A percentile compares a stretch with the other conserved stretches of the same genome.
phyloP scores from a whole-genome alignment of 2,113 vertebrate genomes.

The western clawed frog (Xenopus tropicalis) region UCB_Xtro_10.0 CM004450.2:93386501-93387000 shows the following conservation, averaged over 20 bases:
- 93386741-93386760: conserved; percentile 22
- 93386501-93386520: too few species aligned
- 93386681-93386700: conserved; percentile 20
- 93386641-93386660: conserved; percentile 22
- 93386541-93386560: neutral
- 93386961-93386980: too few species aligned
- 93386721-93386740: conserved; percentile 42
- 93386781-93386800: conserved; percentile 33
- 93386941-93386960: too few species aligned
- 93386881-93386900: too few species aligned
- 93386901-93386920: too few species aligned
- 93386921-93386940: too few species aligned
- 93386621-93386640: neutral
- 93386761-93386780: neutral
- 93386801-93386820: too few species aligned
- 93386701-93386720: conserved; percentile 19
- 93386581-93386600: conserved; percentile 2
- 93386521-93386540: neutral
- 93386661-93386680: neutral
- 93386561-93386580: neutral
- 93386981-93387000: too few species aligned
- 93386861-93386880: too few species aligned
- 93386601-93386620: neutral
- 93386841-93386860: too few species aligned
- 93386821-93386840: too few species aligned